These are phyloP conservation scores for Pomatostomus ruficeps DNA, from an alignment of 2,113 vertebrate species.

Conservation along the genomic window DNA sequence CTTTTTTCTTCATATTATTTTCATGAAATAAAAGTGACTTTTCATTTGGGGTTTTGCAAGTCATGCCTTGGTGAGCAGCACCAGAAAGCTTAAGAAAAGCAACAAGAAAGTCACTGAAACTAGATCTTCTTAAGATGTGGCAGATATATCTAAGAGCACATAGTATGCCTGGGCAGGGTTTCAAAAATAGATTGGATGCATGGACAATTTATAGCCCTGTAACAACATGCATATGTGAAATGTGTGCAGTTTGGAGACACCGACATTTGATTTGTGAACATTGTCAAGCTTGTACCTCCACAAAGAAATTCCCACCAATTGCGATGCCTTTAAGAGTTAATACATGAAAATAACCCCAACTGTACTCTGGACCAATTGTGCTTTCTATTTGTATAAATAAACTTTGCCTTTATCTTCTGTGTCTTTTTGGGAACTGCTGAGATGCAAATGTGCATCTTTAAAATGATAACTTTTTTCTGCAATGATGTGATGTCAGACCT, in stretches of 20 bases:
- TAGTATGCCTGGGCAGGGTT: neutral
- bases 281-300: neutral
- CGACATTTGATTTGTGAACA: neutral
- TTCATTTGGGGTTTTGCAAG: neutral
- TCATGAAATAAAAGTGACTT: neutral
- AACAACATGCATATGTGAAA: neutral
- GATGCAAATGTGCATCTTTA: neutral
- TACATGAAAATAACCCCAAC: neutral
- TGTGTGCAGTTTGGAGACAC: neutral
- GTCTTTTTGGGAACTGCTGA: neutral
- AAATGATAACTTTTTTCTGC: neutral
- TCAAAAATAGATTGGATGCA: neutral
- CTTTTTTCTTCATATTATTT: neutral
- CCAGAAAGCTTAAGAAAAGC: neutral
- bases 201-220: rapidly evolving
- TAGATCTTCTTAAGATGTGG: neutral
- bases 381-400: neutral
- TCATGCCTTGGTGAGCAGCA: neutral
- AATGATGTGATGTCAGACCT: neutral
- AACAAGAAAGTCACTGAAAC: neutral
- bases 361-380: rapidly evolving
- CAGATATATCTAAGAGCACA: neutral
- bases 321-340: neutral
- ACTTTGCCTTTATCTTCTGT: neutral
- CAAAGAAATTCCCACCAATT: neutral